Conservation (phyloP, 2,888 invertebrate species). For the Tipula confusa region DNA sequence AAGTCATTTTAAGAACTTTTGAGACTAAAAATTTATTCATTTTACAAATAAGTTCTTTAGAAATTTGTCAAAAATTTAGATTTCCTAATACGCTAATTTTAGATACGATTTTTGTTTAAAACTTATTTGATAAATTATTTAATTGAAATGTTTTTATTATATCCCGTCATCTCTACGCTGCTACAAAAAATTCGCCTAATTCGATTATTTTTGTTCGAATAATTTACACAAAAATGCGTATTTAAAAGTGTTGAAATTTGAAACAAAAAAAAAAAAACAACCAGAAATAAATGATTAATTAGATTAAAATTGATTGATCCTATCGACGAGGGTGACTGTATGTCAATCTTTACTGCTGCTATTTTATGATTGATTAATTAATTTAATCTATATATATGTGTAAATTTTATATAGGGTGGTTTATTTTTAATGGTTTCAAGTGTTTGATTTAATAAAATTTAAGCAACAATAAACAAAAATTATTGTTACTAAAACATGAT, state of each 20-base stretch:
- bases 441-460: neutral
- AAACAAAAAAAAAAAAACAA: too few relatives aligned
- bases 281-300: neutral
- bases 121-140: neutral
- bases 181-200: neutral
- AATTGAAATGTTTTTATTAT: neutral
- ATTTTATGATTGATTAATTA: conserved; percentile 25
- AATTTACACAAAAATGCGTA: neutral
- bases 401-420: neutral
- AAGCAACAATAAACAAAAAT: neutral
- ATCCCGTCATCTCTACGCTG: neutral
- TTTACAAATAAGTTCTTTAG: too few relatives aligned
- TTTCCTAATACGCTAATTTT: too few relatives aligned
- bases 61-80: too few relatives aligned
- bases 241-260: neutral
- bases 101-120: too few relatives aligned
- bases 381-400: neutral
- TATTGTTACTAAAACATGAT: neutral
- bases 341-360: neutral
- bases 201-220: neutral
- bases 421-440: neutral
- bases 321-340: neutral
- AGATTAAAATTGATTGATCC: conserved; percentile 25
- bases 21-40: too few relatives aligned
- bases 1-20: too few relatives aligned